Conservation (phyloP, 2,113 vertebrate species). For the Atlantisia rogersi region DNA sequence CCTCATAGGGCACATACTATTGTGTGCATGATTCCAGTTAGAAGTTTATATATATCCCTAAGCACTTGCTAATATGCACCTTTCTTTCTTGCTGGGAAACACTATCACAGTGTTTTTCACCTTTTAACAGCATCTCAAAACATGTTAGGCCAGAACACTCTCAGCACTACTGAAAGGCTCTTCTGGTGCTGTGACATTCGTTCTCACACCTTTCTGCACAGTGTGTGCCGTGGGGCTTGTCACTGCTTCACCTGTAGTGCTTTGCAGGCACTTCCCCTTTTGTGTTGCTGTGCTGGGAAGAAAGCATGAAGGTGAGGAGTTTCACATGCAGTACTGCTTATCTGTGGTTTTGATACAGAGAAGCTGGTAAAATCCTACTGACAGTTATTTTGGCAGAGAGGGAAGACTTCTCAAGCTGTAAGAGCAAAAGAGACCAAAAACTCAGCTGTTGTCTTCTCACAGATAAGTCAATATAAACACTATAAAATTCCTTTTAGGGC, state of each 20-base stretch:
- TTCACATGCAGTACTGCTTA: not conserved
- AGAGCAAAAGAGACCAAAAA: slow-evolving; percentile 18
- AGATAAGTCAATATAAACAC: not conserved
- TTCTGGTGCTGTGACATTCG: not conserved
- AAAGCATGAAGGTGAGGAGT: not conserved
- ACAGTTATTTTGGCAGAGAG: slow-evolving; percentile 3
- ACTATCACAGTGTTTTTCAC: not conserved
- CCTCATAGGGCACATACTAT: rapidly evolving
- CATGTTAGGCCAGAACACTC: not conserved
- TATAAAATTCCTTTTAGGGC: not conserved
- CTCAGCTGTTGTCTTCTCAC: not conserved
- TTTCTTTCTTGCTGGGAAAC: not conserved
- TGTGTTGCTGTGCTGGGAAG: not conserved
- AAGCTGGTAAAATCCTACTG: slow-evolving; percentile 11
- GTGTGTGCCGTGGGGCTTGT: not conserved
- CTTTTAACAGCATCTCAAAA: not conserved
- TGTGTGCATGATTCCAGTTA: not conserved
- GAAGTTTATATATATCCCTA: not conserved
- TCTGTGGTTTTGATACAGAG: slow-evolving; percentile 26
- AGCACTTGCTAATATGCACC: not conserved
- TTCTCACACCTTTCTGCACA: not conserved
- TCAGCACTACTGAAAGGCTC: not conserved
- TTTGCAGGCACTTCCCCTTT: not conserved
- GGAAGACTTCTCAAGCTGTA: not conserved
- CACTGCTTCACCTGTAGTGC: not conserved